Conservation (phyloP, 2,888 invertebrate species). For the Leptogaster cylindrica region DNA sequence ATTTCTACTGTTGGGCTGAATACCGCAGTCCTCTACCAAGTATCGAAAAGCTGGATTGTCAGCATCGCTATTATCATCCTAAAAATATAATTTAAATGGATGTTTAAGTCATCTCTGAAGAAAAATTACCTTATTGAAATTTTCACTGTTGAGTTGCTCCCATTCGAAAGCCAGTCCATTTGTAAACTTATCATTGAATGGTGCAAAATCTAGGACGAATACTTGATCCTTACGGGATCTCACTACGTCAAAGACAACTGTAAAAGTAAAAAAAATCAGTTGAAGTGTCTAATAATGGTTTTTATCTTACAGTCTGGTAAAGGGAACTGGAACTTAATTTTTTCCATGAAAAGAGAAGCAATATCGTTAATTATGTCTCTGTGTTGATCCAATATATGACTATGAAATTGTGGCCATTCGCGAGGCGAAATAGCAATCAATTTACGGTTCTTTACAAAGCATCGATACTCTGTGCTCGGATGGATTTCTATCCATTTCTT, state of each 20-base stretch:
- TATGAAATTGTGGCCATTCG: slow-evolving; percentile 50
- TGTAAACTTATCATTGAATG: slow-evolving; percentile 46
- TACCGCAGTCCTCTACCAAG: slow-evolving; percentile 47
- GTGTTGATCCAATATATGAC: slow-evolving; percentile 45
- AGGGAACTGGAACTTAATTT: slow-evolving; percentile 48
- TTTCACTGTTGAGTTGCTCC: slow-evolving; percentile 43
- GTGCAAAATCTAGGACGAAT: slow-evolving; percentile 48
- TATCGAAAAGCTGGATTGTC: slow-evolving; percentile 49
- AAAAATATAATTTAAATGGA: neutral
- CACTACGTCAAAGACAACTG: slow-evolving; percentile 50
- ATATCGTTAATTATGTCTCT: slow-evolving; percentile 49
- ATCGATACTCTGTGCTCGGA: slow-evolving; percentile 49
- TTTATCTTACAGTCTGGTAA: slow-evolving; percentile 47
- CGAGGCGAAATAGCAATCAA: slow-evolving; percentile 49
- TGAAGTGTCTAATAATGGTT: neutral
- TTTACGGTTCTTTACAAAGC: slow-evolving; percentile 48
- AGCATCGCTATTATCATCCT: neutral
- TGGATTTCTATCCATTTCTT: slow-evolving; percentile 50
- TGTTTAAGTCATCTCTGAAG: neutral
- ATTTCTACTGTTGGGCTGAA: slow-evolving; percentile 48
- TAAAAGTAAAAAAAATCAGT: no score
- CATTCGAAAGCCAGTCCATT: slow-evolving; percentile 49
- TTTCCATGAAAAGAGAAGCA: slow-evolving; percentile 48
- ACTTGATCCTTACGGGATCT: slow-evolving; percentile 48
- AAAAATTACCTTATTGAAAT: slow-evolving; percentile 6